A percentile compares a stretch with the other conserved stretches of the same genome.
These are phyloP conservation scores for Bombus superbus DNA, from an alignment of 1,140 invertebrate species.

Conservation along the genomic window DNA sequence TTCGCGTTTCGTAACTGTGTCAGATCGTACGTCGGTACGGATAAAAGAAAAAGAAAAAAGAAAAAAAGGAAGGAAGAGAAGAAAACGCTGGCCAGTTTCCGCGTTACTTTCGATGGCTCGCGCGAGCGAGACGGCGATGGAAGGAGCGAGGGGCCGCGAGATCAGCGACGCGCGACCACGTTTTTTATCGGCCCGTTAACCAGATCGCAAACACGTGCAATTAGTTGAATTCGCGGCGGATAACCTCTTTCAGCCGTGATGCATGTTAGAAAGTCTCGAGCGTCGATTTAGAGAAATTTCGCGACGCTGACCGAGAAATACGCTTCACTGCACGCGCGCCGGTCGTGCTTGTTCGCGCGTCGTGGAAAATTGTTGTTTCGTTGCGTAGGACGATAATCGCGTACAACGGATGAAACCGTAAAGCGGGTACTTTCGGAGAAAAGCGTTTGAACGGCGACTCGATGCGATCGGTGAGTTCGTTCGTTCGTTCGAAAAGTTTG, in stretches of 20 bases:
- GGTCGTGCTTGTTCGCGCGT: too few relatives aligned
- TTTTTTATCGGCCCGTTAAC: constrained; percentile 46
- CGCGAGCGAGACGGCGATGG: neutral
- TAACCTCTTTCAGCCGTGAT: constrained; percentile 60
- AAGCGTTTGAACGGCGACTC: neutral
- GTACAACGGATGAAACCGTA: neutral
- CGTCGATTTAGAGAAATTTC: constrained; percentile 58
- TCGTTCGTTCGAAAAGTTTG: neutral
- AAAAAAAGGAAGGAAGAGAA: neutral
- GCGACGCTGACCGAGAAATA: constrained; percentile 59
- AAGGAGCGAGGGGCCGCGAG: neutral
- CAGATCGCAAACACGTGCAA: constrained; percentile 45
- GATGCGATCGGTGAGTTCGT: neutral
- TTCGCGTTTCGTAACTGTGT: neutral
- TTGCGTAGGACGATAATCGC: neutral
- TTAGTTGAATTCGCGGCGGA: constrained; percentile 48
- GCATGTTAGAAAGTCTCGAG: constrained; percentile 59
- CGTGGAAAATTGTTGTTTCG: neutral
- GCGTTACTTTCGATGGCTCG: constrained; percentile 15
- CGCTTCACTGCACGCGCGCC: constrained; percentile 27
- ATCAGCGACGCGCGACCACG: constrained; percentile 14
- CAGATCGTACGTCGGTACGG: too few relatives aligned
- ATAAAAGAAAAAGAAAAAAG: too few relatives aligned
- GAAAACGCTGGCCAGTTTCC: neutral
- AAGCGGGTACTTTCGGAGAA: neutral